Base-by-base conservation (phyloP, 2,797 vertebrate genomes). In the Aldrovandia affinis region DNA sequence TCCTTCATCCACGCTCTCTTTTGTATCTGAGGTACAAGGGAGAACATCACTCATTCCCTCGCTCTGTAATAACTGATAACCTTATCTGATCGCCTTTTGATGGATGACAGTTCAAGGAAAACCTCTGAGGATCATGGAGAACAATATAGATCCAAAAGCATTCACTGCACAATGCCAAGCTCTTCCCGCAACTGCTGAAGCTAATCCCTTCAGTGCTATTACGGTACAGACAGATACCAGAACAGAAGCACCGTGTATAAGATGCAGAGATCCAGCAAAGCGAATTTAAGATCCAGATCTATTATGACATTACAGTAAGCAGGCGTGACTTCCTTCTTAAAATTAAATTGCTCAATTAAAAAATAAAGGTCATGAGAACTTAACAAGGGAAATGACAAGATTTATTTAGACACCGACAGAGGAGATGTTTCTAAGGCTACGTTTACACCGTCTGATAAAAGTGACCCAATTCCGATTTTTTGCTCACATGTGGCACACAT, bases 1-100 rank as follows among this genome's bases (percentile, higher is more conserved):
- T 86, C 83, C 80, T 73, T 85, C 79, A 50, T 82, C 70, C 54
- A n/a, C 55, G 55, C 20, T 75, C 47, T 83, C 81, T 81, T 87
- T 86, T 85, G 33, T 73, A 57, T 86, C n/a, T 44, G 68, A 39
- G 61, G 83, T 85, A 88, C 86, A 85, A 85, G 85, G 25, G 80
- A 86, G 83, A 85, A 61, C 77, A 68, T 73, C 33, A 75, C 82
- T 80, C 81, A 50, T 44, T 85, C 86, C 68, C 81, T 75, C 70
- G 78, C 82, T 83, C 55, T 88, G 83, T 79, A 83, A 85, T 86
- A 87, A 87, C 86, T 87, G 89, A 89, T 89, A 91, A 87, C 85
- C 84, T 84, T 82, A 86, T 88, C 83, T 88, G 81, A 86, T 87
- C 86, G 84, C 73, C 83, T 89, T 83, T 83, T 89, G 88, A 90